Conservation (phyloP, 2,797 vertebrate genomes). For the Parauchenoglanis punctatus region DNA sequence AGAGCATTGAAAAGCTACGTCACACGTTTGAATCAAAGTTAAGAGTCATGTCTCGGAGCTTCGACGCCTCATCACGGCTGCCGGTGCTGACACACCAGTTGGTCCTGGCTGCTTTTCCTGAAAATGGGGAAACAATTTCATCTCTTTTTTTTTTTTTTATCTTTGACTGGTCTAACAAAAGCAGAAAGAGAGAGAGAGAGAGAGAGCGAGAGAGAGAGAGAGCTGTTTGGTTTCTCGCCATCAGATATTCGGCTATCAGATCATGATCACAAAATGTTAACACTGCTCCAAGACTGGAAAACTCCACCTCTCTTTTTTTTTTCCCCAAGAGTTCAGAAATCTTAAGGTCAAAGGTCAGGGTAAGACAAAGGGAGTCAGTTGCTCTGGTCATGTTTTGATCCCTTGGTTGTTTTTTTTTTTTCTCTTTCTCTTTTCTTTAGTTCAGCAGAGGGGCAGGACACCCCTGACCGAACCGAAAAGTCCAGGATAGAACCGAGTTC, state of each 20-base stretch:
- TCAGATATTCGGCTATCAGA: slow-evolving; percentile 37
- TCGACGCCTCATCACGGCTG: slow-evolving; percentile 32
- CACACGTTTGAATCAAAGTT: slow-evolving; percentile 71
- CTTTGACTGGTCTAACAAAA: slow-evolving; percentile 57
- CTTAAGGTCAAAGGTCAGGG: slow-evolving; percentile 1
- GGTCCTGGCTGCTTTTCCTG: slow-evolving; percentile 68
- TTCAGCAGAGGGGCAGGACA: slow-evolving; percentile 30
- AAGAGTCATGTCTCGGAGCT: slow-evolving; percentile 63
- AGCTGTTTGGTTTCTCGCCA: slow-evolving; percentile 40
- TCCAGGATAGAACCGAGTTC: slow-evolving; percentile 41
- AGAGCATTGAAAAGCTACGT: slow-evolving; percentile 76
- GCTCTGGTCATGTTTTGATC: slow-evolving; percentile 29
- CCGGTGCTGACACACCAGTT: slow-evolving; percentile 50
- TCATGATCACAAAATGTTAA: slow-evolving; percentile 50
- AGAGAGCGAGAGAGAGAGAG: slow-evolving; percentile 37
- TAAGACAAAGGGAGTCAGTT: slow-evolving; percentile 23
- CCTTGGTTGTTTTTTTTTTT: slow-evolving; percentile 4
- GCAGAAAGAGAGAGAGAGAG: slow-evolving; percentile 42
- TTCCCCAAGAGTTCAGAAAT: slow-evolving; percentile 37
- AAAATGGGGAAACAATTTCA: slow-evolving; percentile 43
- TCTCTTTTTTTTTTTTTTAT: slow-evolving; percentile 26
- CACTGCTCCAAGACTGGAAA: slow-evolving; percentile 43
- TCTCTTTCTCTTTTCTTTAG: slow-evolving; percentile 20
- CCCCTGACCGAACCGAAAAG: slow-evolving; percentile 44
- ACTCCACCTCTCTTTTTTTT: slow-evolving; percentile 10